These are phyloP conservation scores for Alentia gelatinosa DNA, from an alignment of 2,888 invertebrate genomes.

Conservation along the genomic window DNA sequence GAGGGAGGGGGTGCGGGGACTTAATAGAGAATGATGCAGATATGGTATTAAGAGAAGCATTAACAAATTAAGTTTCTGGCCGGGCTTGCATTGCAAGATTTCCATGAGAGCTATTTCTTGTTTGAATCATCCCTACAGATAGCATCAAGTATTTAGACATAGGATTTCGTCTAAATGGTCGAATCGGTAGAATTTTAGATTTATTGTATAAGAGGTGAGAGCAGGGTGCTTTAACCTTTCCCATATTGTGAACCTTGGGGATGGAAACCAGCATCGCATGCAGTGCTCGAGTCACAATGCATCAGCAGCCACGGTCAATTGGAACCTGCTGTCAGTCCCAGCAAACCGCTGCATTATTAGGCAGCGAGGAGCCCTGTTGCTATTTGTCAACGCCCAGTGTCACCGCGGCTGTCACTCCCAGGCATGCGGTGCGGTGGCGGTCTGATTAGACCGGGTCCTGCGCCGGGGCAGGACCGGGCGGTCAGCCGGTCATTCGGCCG, in stretches of 20 bases:
- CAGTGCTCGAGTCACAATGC: too few species aligned
- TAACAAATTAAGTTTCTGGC: conserved; percentile 1
- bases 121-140: too few species aligned
- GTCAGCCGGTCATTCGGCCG: background rate
- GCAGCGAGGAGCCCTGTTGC: background rate
- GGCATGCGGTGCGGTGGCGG: background rate
- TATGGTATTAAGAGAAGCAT: background rate
- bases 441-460: background rate
- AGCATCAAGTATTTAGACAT: too few species aligned
- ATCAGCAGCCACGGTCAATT: background rate
- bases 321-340: background rate
- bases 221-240: too few species aligned
- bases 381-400: background rate
- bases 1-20: background rate
- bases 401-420: background rate
- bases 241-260: too few species aligned
- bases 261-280: too few species aligned
- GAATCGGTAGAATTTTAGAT: too few species aligned
- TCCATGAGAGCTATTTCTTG: too few species aligned
- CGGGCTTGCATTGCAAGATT: too few species aligned
- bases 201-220: too few species aligned
- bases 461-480: background rate
- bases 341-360: background rate
- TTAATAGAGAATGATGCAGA: background rate
- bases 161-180: too few species aligned